Percentiles rank a stretch among this genome's conserved stretches.
Conservation (phyloP, 2,797 vertebrate genomes). For the Cirrhinus molitorella region DNA sequence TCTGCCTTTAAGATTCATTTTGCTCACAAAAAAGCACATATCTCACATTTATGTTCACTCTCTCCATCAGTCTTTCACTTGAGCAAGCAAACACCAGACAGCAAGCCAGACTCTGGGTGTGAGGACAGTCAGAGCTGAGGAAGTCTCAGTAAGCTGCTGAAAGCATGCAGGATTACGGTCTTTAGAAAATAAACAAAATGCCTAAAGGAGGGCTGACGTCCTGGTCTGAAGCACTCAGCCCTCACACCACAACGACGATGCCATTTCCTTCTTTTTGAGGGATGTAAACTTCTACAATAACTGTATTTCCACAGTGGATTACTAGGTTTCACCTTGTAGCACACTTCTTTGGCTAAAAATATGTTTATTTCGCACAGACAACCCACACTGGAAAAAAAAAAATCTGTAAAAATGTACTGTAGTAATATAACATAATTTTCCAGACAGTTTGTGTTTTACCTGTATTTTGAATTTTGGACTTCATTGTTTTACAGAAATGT, state of each 20-base stretch:
- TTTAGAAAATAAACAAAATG: conserved; percentile 53
- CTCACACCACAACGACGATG: conserved; percentile 26
- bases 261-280: conserved; percentile 11
- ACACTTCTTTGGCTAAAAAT: background rate
- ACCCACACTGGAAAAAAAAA: background rate
- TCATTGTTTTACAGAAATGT: background rate
- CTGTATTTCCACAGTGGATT: background rate
- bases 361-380: background rate
- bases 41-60: conserved; percentile 24
- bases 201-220: conserved; percentile 26
- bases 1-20: background rate
- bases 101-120: conserved; percentile 41
- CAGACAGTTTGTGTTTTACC: background rate
- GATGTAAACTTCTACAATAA: background rate
- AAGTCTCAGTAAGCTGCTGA: conserved; percentile 54
- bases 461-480: background rate
- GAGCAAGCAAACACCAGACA: conserved; percentile 21
- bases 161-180: conserved; percentile 53
- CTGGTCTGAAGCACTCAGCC: conserved; percentile 20
- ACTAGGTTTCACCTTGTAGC: conserved; percentile 7
- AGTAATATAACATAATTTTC: background rate
- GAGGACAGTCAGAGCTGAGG: conserved; percentile 51
- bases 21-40: background rate
- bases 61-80: background rate
- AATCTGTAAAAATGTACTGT: background rate